Base-by-base conservation (phyloP, 2,113 vertebrate species). In the Canis aureus region DNA sequence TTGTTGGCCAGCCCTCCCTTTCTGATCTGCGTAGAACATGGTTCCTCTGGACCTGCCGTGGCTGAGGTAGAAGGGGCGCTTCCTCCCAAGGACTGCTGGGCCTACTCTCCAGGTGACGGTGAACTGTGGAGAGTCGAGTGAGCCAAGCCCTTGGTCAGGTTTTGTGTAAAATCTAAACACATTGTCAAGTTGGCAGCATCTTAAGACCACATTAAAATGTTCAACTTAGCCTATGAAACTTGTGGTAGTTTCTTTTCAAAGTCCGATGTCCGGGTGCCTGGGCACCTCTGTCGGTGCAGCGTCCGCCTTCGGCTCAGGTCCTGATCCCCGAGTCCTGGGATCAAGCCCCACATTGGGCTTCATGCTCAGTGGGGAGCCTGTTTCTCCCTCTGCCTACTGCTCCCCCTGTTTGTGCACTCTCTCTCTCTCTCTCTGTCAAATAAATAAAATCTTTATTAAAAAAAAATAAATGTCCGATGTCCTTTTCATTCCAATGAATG, bases 1-100 rank as follows among this genome's bases (percentile, higher is more conserved):
- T 98, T 99, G 98, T 99, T 98, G 98, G 98, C 97, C 85, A 97
- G 76, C 88, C 98, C 81, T 98, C 97, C 96, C 98, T 96, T 96
- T 98, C 97, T 92, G 96, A 98, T 97, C 95, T 97, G 99, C 97
- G 97, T 98, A 98, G 98, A 97, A 97, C 99, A 93, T 97, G 97
- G 96, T 99, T 95, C 93, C 97, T 97, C 98, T 98, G 98, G 98
- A 98, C 98, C 97, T 76, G 23, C 97, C 60, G 95, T 98, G 97
- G 97, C 99, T 96, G 98, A 96, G 98, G 98, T 98, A 98, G 99
- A 99, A 98, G 78, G 73, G 13, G 2, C 22, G 1, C 43, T 67
- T 95, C n/a, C 59, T 78, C 73, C 3, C 5, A 32, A 57, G 53
- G 43, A 11, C 13, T 15, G 23, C 17, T 64, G 73, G 62, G 4